These are phyloP conservation scores for Chymomyza fuscimana DNA, from an alignment of 2,888 invertebrate genomes.

Conservation along the genomic window DNA sequence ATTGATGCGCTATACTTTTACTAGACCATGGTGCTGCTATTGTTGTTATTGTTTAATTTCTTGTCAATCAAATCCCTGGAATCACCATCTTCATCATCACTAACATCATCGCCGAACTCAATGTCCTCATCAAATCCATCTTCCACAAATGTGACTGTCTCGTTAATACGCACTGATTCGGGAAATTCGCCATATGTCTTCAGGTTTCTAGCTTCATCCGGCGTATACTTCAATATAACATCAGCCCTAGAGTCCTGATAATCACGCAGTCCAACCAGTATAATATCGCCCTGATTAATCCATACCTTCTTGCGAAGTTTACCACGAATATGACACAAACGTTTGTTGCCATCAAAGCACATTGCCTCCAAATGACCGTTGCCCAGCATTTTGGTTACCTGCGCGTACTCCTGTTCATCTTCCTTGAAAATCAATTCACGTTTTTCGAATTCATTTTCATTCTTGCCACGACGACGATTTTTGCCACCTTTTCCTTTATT, in stretches of 20 bases:
- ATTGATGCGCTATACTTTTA: slow-evolving; percentile 3
- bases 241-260: slow-evolving; percentile 99
- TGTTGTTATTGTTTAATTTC: slow-evolving; percentile 43
- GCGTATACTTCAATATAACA: slow-evolving; percentile 98
- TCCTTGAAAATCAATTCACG: slow-evolving; percentile 99
- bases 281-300: slow-evolving; percentile 99
- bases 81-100: slow-evolving; percentile 92
- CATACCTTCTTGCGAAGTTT: slow-evolving; percentile 96
- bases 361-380: slow-evolving; percentile 99
- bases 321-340: slow-evolving; percentile 98
- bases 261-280: slow-evolving; percentile 97
- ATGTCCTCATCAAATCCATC: slow-evolving; percentile 98
- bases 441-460: slow-evolving; percentile 99
- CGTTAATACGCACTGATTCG: slow-evolving; percentile 98
- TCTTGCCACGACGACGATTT: slow-evolving; percentile 99
- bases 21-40: not conserved
- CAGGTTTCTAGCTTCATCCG: slow-evolving; percentile 98
- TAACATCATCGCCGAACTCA: slow-evolving; percentile 97
- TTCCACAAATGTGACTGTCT: slow-evolving; percentile 95
- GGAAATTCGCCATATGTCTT: slow-evolving; percentile 99
- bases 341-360: slow-evolving; percentile 99
- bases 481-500: slow-evolving; percentile 99
- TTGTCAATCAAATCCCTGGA: slow-evolving; percentile 83
- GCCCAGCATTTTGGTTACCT: slow-evolving; percentile 99
- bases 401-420: slow-evolving; percentile 99